Conservation (phyloP, 2,797 vertebrate species). For the Microctenopoma lineatum region DNA sequence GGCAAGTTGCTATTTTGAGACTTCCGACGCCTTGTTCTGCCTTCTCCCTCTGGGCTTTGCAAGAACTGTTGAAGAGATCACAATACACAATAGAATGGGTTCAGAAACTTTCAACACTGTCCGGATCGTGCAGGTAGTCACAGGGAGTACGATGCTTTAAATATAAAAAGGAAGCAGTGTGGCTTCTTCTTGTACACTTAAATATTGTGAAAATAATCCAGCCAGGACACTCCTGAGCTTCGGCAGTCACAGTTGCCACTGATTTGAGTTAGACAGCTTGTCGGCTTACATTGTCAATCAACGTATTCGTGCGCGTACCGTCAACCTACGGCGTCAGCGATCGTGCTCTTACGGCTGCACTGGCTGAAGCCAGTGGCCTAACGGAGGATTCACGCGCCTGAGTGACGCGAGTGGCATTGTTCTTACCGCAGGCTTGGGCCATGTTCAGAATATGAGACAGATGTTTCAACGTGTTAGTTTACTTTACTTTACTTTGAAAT, state of each 20-base stretch:
- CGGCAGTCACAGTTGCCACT: slow-evolving; percentile 11
- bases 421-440: too few relatives aligned
- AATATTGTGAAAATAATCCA: slow-evolving; percentile 15
- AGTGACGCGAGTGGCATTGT: slow-evolving; percentile 11
- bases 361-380: neutral
- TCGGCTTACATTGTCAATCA: slow-evolving; percentile 30
- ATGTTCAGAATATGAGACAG: too few relatives aligned
- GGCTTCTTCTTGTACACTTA: neutral
- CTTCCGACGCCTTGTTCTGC: slow-evolving; percentile 67
- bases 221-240: neutral
- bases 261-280: slow-evolving; percentile 22
- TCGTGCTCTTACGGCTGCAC: slow-evolving; percentile 10
- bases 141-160: slow-evolving; percentile 33
- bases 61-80: slow-evolving; percentile 57
- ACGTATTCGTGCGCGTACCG: neutral
- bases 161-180: slow-evolving; percentile 36
- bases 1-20: slow-evolving; percentile 76
- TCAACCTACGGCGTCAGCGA: slow-evolving; percentile 31
- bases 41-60: slow-evolving; percentile 55
- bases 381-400: slow-evolving; percentile 12
- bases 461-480: too few relatives aligned
- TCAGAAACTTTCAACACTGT: slow-evolving; percentile 47
- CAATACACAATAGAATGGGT: slow-evolving; percentile 56
- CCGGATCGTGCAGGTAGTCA: slow-evolving; percentile 50
- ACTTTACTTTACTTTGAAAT: too few relatives aligned